Evolutionary conservation across 2,888 invertebrate species (phyloP).

Genomic region (Pantelozetes paolii): DNA sequence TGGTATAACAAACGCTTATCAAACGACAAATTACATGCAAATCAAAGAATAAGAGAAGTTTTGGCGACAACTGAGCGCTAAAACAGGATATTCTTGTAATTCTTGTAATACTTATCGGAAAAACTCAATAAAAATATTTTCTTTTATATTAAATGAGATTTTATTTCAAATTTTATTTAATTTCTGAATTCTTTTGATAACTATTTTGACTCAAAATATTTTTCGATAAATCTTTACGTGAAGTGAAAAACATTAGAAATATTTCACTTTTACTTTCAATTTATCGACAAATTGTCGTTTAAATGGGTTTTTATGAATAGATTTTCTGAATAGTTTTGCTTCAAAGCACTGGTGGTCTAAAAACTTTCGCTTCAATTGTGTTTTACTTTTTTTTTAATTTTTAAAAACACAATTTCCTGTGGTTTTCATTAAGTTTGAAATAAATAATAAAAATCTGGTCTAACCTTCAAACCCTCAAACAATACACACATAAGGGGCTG

Average conservation of each 20-base stretch:
- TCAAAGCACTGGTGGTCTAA: constrained; percentile 6
- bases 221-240: neutral
- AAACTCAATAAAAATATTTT: constrained; percentile 10
- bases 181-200: neutral
- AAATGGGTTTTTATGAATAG: too few species aligned
- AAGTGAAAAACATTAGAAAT: neutral
- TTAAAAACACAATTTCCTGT: constrained; percentile 15
- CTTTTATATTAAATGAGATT: neutral
- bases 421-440: constrained; percentile 21
- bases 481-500: neutral
- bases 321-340: too few species aligned
- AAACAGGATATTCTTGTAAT: constrained; percentile 31
- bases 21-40: neutral
- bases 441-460: constrained; percentile 27
- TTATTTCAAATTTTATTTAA: neutral
- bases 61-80: neutral
- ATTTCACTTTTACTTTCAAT: neutral
- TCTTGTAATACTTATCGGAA: too few species aligned
- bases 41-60: neutral
- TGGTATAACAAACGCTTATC: neutral
- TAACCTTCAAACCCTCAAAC: constrained; percentile 8
- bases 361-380: constrained; percentile 6
- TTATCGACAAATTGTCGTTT: neutral
- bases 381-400: neutral
- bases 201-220: too few species aligned